Evolutionary conservation across 92 coral and sea anemone genomes (phyloP).

Genomic region (Plumapathes pennacea): DNA sequence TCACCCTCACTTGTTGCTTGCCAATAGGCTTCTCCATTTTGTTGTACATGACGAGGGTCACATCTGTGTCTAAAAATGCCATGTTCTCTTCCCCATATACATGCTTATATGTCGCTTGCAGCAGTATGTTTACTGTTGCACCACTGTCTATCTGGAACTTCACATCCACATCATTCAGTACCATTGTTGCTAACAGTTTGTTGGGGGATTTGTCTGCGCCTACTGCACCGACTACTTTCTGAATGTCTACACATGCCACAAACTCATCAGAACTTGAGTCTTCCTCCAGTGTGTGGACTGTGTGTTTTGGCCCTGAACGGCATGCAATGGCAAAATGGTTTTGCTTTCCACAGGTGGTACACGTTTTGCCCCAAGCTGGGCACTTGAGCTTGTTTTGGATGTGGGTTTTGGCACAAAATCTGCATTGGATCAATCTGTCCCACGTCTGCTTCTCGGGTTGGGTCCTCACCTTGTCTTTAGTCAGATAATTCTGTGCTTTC

Average conservation of each 20-base stretch:
- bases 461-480: too few relatives aligned
- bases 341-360: constrained; percentile 27
- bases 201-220: constrained; percentile 1
- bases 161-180: constrained; percentile 11
- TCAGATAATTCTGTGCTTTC: too few relatives aligned
- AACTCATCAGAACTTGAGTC: constrained; percentile 28
- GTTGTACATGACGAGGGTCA: constrained; percentile 41
- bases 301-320: constrained; percentile 9
- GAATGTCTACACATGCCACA: constrained; percentile 29
- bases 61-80: constrained; percentile 11
- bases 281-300: too few relatives aligned
- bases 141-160: constrained; percentile 46
- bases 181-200: constrained; percentile 22
- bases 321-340: constrained; percentile 49
- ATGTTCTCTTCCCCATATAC: constrained; percentile 36
- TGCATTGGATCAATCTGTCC: constrained; percentile 25
- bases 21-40: constrained; percentile 40
- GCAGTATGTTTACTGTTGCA: constrained; percentile 32
- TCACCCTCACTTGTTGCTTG: constrained; percentile 41
- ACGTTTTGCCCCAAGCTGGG: constrained; percentile 52
- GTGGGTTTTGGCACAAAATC: constrained; percentile 48
- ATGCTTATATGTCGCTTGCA: not conserved
- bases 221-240: constrained; percentile 23
- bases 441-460: not conserved
- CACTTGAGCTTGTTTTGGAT: constrained; percentile 34